Evolutionary conservation across 2,888 invertebrate genomes (phyloP), one percentile per base, ranked within the genome.

Genomic region (Muschampia plurimacula): DNA sequence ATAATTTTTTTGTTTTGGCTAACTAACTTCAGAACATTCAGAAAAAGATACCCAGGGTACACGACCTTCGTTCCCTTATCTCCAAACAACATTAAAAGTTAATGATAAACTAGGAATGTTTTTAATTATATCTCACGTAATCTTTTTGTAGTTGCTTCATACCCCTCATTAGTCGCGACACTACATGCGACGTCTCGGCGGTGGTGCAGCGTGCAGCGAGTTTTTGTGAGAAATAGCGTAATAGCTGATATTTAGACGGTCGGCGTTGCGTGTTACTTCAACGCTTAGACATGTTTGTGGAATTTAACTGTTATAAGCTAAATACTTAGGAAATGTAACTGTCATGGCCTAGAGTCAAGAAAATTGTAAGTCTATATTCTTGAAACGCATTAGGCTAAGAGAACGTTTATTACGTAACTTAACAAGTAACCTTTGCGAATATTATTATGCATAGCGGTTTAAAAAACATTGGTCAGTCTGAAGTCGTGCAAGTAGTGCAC

Each of bases 141-240:
- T 62, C 46, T 49, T 60, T 36, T 55, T 60, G 41, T 41, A n/a
- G 70, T 71, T 71, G 71, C 71, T 28, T 57, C 71, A 71, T 46
- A 66, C 66, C 32, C 44, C 65, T 60, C 71, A 66, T 71, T 71
- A 66, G 66, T 60, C 66, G 44, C 65, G 65, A 70, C 70, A 65
- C 63, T 15, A 57, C 49, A 60, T 70, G 57, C 70, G 69, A 44
- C 70, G 44, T 57, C 41, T 55, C 44, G 32, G 12, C 36, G 44
- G 57, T 65, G 44, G 55, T 28, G 32, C 8, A 36, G 46, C 65
- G 55, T 28, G 32, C 8, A 36, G 46, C 65, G 13, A 64, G 46
- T 71, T 71, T 71, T 66, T 71, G 39, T 60, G 66, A 60, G n/a
- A 60, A 57, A 44, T 69, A 64, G 39, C 65, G 70, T 70, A 70